Percentiles rank a stretch among this genome's conserved stretches.
These are phyloP conservation scores for Psittacula cyanocephala DNA, from an alignment of 2,113 vertebrate genomes.

Conservation along the genomic window DNA sequence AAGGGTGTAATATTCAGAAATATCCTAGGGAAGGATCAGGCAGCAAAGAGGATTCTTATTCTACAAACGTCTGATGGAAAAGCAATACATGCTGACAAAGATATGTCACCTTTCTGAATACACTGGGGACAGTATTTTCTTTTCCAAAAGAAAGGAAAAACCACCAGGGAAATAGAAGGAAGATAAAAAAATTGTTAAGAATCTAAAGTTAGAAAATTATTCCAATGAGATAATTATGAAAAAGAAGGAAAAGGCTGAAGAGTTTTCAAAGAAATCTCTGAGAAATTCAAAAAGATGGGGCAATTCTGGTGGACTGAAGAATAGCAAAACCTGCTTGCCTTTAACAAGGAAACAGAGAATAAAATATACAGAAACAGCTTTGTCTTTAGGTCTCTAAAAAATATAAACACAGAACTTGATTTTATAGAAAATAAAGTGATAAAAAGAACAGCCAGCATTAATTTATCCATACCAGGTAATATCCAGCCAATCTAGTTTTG, in stretches of 20 bases:
- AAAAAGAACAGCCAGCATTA: neutral
- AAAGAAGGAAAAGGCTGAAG: neutral
- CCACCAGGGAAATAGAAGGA: neutral
- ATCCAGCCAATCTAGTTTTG: neutral
- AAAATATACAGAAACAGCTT: neutral
- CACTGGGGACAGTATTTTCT: neutral
- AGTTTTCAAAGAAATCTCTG: neutral
- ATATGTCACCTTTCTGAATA: neutral
- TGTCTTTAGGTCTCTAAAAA: neutral
- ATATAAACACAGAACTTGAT: neutral
- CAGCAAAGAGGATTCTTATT: neutral
- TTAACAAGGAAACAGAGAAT: neutral
- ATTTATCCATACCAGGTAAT: neutral
- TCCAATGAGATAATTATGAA: neutral
- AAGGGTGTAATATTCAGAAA: neutral
- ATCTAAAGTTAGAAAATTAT: neutral
- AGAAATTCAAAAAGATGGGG: neutral
- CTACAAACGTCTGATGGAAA: neutral
- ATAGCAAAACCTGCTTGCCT: neutral
- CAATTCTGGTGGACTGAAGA: neutral
- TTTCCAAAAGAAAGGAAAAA: neutral
- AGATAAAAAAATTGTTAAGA: neutral
- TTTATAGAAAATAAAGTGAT: neutral
- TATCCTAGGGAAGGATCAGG: neutral
- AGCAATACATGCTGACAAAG: neutral